A percentile compares a stretch with the other conserved stretches of the same genome.
Conservation (phyloP, 53 echinoderm and acorn worm species). For the Arbacia lixula region DNA sequence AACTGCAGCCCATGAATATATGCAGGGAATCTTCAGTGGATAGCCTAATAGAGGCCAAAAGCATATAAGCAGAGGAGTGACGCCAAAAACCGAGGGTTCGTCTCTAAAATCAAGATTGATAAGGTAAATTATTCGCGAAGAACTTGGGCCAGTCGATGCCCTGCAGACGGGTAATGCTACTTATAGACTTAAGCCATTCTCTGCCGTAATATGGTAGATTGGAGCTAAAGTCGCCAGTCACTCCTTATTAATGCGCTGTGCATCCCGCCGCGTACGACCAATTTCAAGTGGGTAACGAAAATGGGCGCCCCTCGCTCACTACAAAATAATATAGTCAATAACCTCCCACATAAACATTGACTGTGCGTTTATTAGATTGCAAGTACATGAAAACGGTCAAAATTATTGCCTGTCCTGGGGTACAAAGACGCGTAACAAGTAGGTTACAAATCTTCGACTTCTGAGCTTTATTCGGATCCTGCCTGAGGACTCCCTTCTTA, state of each 20-base stretch:
- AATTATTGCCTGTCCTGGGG: no score
- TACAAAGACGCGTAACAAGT: constrained; percentile 21
- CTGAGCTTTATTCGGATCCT: no score
- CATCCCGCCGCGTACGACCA: constrained; percentile 37
- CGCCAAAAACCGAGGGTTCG: constrained; percentile 5
- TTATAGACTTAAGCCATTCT: constrained; percentile 42
- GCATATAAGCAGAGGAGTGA: no score
- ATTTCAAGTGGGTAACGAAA: constrained; percentile 36
- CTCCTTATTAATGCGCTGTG: constrained; percentile 38
- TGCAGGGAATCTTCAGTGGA: no score
- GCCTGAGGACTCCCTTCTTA: no score
- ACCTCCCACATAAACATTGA: constrained; percentile 39
- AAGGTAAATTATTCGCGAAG: constrained; percentile 41
- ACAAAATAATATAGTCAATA: constrained; percentile 54
- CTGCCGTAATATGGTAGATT: constrained; percentile 43
- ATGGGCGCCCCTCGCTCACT: constrained; percentile 39
- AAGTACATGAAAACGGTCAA: no score
- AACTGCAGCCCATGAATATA: no score
- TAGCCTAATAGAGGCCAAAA: no score
- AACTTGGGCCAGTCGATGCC: constrained; percentile 26
- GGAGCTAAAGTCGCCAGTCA: constrained; percentile 44
- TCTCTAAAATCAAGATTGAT: constrained; percentile 48
- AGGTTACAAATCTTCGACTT: constrained; percentile 7
- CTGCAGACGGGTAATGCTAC: constrained; percentile 35
- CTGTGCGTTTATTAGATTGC: constrained; percentile 6